Conservation (phyloP, 2,113 vertebrate species). For the Naja naja region DNA sequence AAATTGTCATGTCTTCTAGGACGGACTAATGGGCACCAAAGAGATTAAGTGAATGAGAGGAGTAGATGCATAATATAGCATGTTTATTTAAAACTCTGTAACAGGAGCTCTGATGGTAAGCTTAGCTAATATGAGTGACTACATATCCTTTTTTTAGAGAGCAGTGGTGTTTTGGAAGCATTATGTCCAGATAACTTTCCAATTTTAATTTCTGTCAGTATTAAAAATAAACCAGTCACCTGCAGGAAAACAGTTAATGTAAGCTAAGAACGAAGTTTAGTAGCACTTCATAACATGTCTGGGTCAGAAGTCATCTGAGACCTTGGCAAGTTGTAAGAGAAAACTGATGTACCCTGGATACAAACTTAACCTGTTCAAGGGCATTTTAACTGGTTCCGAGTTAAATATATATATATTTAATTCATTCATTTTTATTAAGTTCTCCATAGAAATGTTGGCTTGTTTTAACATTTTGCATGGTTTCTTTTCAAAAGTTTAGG, state of each 20-base stretch:
- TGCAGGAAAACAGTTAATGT: conserved; percentile 17
- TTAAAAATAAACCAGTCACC: conserved; percentile 24
- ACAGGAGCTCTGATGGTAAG: not conserved
- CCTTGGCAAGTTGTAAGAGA: not conserved
- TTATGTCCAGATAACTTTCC: conserved; percentile 61
- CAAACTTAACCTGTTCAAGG: not conserved
- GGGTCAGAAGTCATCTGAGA: not conserved
- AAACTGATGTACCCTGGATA: not conserved
- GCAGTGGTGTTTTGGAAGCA: conserved; percentile 46
- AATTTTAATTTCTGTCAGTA: conserved; percentile 56
- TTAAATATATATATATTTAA: not conserved
- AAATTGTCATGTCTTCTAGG: conserved; percentile 1
- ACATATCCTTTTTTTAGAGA: conserved; percentile 39
- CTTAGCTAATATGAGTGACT: conserved; percentile 37
- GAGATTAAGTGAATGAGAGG: conserved; percentile 59
- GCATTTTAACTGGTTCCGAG: not conserved
- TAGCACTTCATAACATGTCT: not conserved
- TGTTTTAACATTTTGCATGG: not conserved
- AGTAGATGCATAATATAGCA: not conserved
- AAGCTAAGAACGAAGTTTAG: not conserved
- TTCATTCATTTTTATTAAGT: not conserved
- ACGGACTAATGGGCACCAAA: conserved; percentile 14
- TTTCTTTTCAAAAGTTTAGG: not conserved
- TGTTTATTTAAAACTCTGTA: conserved; percentile 34
- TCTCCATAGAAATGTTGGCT: not conserved